A percentile compares a stretch with the other conserved stretches of the same genome.
Evolutionary conservation across 2,797 vertebrate genomes (phyloP).

Genomic region (Trachops cirrhosus): DNA sequence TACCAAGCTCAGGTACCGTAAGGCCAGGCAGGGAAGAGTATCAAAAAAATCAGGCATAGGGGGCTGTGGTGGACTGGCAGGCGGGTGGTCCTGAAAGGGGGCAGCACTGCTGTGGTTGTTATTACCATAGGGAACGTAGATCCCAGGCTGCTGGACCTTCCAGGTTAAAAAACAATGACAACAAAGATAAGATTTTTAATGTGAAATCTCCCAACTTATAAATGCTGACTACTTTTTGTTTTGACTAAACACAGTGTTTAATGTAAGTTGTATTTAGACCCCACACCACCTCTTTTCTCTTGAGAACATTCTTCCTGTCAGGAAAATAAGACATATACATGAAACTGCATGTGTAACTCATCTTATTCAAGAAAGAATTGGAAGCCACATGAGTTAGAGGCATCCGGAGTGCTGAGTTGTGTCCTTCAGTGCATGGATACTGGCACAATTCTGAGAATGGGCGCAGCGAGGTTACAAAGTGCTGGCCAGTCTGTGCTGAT

Average conservation of each 20-base stretch:
- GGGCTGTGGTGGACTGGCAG: background rate
- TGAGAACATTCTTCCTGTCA: background rate
- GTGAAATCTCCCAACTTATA: background rate
- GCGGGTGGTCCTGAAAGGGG: background rate
- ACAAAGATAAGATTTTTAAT: background rate
- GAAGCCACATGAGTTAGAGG: background rate
- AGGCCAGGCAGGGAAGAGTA: background rate
- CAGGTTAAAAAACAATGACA: background rate
- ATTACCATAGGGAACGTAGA: background rate
- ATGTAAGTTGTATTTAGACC: background rate
- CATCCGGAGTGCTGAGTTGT: background rate
- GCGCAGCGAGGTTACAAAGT: background rate
- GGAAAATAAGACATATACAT: background rate
- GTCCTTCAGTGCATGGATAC: no score
- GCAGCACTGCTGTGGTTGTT: background rate
- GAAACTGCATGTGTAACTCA: background rate
- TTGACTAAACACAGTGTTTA: background rate
- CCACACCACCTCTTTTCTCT: background rate
- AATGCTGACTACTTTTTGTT: background rate
- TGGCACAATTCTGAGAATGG: background rate
- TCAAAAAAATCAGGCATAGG: background rate
- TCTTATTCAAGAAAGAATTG: background rate
- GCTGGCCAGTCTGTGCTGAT: background rate
- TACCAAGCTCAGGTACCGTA: background rate
- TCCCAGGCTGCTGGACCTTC: background rate